Conservation (phyloP, 2,888 invertebrate genomes). For the Margaritifera margaritifera region DNA sequence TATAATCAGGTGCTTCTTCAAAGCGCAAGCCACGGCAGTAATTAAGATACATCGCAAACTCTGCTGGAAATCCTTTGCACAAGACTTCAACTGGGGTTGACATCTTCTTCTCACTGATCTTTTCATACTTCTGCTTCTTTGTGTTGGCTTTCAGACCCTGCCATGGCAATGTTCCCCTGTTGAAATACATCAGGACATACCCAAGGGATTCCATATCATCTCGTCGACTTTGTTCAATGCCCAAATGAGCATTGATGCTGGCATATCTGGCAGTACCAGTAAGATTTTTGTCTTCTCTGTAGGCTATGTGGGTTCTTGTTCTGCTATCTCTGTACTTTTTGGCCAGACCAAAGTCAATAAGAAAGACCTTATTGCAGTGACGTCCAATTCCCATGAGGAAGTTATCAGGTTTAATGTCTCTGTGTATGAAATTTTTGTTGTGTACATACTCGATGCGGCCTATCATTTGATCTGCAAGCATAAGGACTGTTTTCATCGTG, state of each 20-base stretch:
- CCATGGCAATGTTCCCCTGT: conserved; percentile 95
- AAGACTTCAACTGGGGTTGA: conserved; percentile 98
- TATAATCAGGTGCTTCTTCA: conserved; percentile 99
- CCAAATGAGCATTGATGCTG: conserved; percentile 99
- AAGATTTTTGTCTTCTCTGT: conserved; percentile 77
- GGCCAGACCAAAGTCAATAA: conserved; percentile 99
- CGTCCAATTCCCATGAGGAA: conserved; percentile 76
- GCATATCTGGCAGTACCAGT: conserved; percentile 85
- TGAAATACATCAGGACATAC: conserved; percentile 99
- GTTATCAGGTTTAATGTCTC: conserved; percentile 78
- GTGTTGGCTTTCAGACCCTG: conserved; percentile 97
- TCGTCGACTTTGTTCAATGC: conserved; percentile 97
- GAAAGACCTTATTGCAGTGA: conserved; percentile 80
- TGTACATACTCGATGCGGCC: conserved; percentile 97
- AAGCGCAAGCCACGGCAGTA: conserved; percentile 98
- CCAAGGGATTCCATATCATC: conserved; percentile 99
- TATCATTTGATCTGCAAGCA: conserved; percentile 90
- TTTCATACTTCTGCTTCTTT: conserved; percentile 99
- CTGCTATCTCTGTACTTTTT: conserved; percentile 98
- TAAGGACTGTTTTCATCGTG: conserved; percentile 99
- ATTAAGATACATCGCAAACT: conserved; percentile 99
- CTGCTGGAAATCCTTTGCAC: conserved; percentile 99
- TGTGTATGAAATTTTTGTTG: conserved; percentile 99
- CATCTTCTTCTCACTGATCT: conserved; percentile 99
- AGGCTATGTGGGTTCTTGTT: conserved; percentile 92